Evolutionary conservation across 2,113 vertebrate genomes (phyloP).

Genomic region (Chelonoidis abingdonii): DNA sequence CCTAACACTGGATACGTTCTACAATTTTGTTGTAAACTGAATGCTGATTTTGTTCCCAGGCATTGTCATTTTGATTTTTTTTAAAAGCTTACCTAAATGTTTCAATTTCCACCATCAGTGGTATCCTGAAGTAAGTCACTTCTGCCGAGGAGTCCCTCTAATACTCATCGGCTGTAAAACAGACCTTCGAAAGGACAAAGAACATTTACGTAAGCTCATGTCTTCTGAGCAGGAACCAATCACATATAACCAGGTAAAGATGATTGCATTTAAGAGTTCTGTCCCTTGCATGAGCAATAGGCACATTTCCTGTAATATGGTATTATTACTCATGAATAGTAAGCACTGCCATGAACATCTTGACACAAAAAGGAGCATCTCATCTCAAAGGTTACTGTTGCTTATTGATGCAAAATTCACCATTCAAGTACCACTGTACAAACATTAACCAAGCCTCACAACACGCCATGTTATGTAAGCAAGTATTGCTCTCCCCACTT

Average conservation of each 20-base stretch:
- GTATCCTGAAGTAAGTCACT: slow-evolving; percentile 94
- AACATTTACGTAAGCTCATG: slow-evolving; percentile 88
- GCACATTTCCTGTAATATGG: rapidly evolving
- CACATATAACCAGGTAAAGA: slow-evolving; percentile 89
- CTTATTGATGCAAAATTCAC: neutral
- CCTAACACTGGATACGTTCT: neutral
- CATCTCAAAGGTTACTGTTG: neutral
- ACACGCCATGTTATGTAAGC: neutral
- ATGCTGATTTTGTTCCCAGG: neutral
- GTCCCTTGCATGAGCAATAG: neutral
- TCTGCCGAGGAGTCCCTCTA: slow-evolving; percentile 87
- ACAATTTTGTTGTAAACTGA: neutral
- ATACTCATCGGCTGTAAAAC: slow-evolving; percentile 98
- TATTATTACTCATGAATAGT: neutral
- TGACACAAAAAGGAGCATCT: neutral
- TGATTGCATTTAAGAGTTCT: rapidly evolving
- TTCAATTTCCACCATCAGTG: slow-evolving; percentile 79
- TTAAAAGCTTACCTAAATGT: neutral
- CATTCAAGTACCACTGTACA: neutral
- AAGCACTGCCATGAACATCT: neutral
- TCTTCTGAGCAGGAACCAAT: slow-evolving; percentile 86
- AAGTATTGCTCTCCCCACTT: neutral
- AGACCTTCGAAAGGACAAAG: slow-evolving; percentile 94
- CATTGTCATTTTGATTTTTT: neutral
- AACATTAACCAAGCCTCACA: neutral